These are phyloP conservation scores for Drosophila sordidula DNA, from an alignment of 2,888 invertebrate genomes.

Conservation along the genomic window DNA sequence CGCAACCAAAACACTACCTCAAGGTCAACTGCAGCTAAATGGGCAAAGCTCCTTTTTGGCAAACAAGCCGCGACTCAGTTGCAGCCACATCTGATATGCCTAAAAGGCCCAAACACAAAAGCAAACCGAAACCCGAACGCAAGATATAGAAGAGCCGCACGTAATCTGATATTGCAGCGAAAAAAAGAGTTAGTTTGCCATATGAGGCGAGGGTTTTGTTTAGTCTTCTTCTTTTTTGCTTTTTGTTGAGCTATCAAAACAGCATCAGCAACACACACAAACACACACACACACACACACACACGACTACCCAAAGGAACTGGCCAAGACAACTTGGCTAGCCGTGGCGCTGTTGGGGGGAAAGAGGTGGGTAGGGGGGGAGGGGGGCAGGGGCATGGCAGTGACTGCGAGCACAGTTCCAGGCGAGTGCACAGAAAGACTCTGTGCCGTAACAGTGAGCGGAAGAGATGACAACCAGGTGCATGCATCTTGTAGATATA, in stretches of 20 bases:
- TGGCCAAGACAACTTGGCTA: constrained; percentile 22
- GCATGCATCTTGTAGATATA: constrained; percentile 58
- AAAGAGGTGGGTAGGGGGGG: not conserved
- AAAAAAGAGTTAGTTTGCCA: constrained; percentile 51
- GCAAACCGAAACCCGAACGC: constrained; percentile 39
- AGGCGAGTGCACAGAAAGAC: constrained; percentile 50
- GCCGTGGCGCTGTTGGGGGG: not conserved
- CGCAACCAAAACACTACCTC: constrained; percentile 35
- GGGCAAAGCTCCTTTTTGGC: constrained; percentile 45
- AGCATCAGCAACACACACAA: constrained; percentile 47
- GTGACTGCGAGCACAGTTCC: constrained; percentile 51
- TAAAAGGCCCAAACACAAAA: constrained; percentile 36
- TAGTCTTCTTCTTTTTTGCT: constrained; percentile 23
- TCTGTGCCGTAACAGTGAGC: constrained; percentile 51
- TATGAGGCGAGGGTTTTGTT: constrained; percentile 55
- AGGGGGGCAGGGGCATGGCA: not conserved
- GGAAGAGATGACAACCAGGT: constrained; percentile 65
- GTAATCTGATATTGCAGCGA: constrained; percentile 72
- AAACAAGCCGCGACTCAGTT: constrained; percentile 26
- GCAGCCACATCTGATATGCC: constrained; percentile 73
- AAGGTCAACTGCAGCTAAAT: constrained; percentile 50
- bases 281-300: constrained; percentile 6
- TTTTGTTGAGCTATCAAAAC: constrained; percentile 54
- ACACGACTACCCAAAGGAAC: constrained; percentile 19
- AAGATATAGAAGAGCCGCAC: constrained; percentile 61